Base-by-base conservation (phyloP, 1,140 invertebrate species). In the Drosophila kurseongensis region DNA sequence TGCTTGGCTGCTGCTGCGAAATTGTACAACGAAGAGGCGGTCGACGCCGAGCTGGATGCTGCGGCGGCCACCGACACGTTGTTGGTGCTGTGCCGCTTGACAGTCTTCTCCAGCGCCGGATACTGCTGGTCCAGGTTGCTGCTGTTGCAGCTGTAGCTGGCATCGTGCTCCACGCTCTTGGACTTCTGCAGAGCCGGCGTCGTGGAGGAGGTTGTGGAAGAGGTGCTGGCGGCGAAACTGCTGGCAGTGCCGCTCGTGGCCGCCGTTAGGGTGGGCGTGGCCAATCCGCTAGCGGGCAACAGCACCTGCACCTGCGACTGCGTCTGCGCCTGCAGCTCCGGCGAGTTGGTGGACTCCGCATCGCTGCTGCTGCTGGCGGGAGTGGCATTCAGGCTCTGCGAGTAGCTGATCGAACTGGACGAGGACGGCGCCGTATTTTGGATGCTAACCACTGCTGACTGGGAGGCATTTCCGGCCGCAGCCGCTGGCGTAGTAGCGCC, bases 91-190 rank as follows among this genome's bases (percentile, higher is more conserved):
- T 92, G 91, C 27, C 91, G 75, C 74, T 92, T 92, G 0, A 92
- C 86, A 0, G 91, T 92, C 78, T 91, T 92, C 62, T 91, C 91
- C 45, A 92, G 59, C 29, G 91, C 91, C 12, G 92, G 92, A 75
- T 92, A 92, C 40, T 92, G 91, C 38, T 92, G 80, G 54, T 91
- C 90, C 45, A 91, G 58, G 42, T 91, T 91, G 66, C 75, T 92
- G 61, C 81, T 91, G 38, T 86, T 92, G 50, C 78, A 89, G 23
- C 68, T 89, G 36, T 91, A 92, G 55, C 67, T 75, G 45, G 81
- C 82, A 32, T 92, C 91, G 45, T 85, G 80, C 36, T 92, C 91
- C 36, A 92, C 88, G 61, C 91, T 92, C 47, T 92, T 92, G 0
- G 91, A 92, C 66, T 92, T 92, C 75, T 91, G 86, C 61, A 92